These are phyloP conservation scores for Nematolebias whitei DNA, from an alignment of 2,113 vertebrate genomes.

Conservation along the genomic window DNA sequence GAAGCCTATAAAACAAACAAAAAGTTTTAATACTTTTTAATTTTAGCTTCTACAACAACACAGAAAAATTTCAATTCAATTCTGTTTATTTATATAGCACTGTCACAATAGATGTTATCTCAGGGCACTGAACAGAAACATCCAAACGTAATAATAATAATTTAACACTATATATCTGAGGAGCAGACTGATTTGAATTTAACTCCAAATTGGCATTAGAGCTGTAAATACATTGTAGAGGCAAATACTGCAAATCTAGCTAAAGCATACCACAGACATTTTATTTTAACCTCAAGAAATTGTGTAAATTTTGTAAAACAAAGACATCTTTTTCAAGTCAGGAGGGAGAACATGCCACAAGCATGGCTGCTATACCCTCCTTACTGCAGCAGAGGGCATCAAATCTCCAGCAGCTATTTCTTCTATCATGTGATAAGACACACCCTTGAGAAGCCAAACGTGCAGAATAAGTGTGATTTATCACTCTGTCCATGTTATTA, in stretches of 20 bases:
- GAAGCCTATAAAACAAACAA: no score
- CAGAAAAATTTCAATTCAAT: no score
- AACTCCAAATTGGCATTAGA: no score
- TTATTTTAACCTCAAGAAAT: background rate
- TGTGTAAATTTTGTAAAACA: background rate
- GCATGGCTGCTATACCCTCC: slow-evolving; percentile 17
- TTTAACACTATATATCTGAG: no score
- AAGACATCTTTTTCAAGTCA: background rate
- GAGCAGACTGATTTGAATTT: no score
- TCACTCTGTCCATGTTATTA: slow-evolving; percentile 11
- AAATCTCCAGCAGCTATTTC: slow-evolving; percentile 30
- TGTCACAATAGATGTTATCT: no score
- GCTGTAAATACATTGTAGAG: background rate
- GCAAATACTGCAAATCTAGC: background rate
- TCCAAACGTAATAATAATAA: no score
- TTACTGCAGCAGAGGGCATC: slow-evolving; percentile 66
- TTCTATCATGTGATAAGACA: slow-evolving; percentile 13
- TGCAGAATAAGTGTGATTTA: slow-evolving; percentile 4
- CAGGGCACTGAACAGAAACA: no score
- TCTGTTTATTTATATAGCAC: no score
- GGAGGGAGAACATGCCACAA: background rate
- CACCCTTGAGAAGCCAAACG: slow-evolving; percentile 14
- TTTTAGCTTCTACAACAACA: no score
- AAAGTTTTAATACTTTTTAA: no score
- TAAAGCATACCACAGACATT: background rate